A percentile compares a stretch with the other conserved stretches of the same genome.
Conservation (phyloP, 1,140 invertebrate genomes). For the Cyphomyrmex costatus region DNA sequence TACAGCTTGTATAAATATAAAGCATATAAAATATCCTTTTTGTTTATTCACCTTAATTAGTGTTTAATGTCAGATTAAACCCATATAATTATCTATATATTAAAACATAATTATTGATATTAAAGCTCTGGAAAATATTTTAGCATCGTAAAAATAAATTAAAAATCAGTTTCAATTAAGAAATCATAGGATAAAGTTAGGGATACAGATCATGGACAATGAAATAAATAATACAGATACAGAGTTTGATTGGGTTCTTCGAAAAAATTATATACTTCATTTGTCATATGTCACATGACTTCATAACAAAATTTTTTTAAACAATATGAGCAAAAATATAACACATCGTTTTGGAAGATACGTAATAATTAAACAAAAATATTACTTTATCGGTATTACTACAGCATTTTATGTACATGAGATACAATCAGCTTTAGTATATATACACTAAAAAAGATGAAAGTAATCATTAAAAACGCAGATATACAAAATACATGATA, state of each 20-base stretch:
- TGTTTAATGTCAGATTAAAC: not conserved
- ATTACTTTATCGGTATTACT: slow-evolving; percentile 44
- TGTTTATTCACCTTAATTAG: slow-evolving; percentile 10
- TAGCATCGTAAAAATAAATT: not conserved
- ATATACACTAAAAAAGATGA: slow-evolving; percentile 44
- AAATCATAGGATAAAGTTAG: not conserved
- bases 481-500: not conserved
- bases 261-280: slow-evolving; percentile 54
- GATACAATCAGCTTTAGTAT: not conserved
- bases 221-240: not conserved
- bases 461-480: slow-evolving; percentile 51
- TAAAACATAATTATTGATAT: slow-evolving; percentile 4
- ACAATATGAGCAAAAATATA: slow-evolving; percentile 43
- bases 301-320: slow-evolving; percentile 40
- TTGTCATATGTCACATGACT: slow-evolving; percentile 13
- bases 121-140: not conserved
- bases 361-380: slow-evolving; percentile 26
- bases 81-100: not conserved
- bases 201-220: not conserved
- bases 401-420: slow-evolving; percentile 33
- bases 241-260: slow-evolving; percentile 17
- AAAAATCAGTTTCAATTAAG: slow-evolving; percentile 13
- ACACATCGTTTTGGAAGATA: slow-evolving; percentile 52
- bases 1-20: slow-evolving; percentile 50
- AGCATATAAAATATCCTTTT: slow-evolving; percentile 8